Base-by-base conservation (phyloP, 1,140 invertebrate species). In the Drosophila orena region DNA sequence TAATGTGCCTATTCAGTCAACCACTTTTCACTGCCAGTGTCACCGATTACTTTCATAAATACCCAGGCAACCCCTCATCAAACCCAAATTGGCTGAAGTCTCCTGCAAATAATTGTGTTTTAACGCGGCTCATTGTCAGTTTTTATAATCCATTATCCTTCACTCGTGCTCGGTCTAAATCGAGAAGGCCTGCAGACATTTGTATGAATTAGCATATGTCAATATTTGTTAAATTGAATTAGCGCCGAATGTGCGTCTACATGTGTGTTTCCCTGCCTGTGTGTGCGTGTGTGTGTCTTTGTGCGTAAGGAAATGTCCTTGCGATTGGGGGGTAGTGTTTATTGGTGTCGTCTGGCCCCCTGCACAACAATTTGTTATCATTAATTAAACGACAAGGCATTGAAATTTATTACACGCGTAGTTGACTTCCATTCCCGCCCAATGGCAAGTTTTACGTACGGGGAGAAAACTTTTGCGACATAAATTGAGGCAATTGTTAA, bases 201-300 rank as follows among this genome's bases (percentile, higher is more conserved):
- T 84, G 79, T 80, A 84, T 78, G 77, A 89, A 89, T 89, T 89
- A 89, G 85, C 84, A 89, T 89, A 84, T 89, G 84, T 89, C 84
- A 89, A 89, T 89, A 89, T 89, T 89, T 89, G 84, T 89, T 84
- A 83, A 90, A 89, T 89, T 89, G 84, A 89, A 89, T 89, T 90
- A 89, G 84, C 84, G 85, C 50, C 76, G 68, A 58, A 38, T 38
- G 37, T 14, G 44, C 50, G 56, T 42, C 27, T 50, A 15, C 44
- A 34, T 53, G 55, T 56, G 27, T 52, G 53, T 64, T 47, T 49
- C 44, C 50, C 11, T 52, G 40, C 17, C 20, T 59, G 50, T 35
- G 17, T 59, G 17, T 62, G 43, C 1, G 34, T 62, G 40, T 57
- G 68, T 46, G 34, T 38, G 42, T 30, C 7, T 30, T 8, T 50